Evolutionary conservation across 2,113 vertebrate species (phyloP).

Genomic region (Dicrurus megarhynchus): DNA sequence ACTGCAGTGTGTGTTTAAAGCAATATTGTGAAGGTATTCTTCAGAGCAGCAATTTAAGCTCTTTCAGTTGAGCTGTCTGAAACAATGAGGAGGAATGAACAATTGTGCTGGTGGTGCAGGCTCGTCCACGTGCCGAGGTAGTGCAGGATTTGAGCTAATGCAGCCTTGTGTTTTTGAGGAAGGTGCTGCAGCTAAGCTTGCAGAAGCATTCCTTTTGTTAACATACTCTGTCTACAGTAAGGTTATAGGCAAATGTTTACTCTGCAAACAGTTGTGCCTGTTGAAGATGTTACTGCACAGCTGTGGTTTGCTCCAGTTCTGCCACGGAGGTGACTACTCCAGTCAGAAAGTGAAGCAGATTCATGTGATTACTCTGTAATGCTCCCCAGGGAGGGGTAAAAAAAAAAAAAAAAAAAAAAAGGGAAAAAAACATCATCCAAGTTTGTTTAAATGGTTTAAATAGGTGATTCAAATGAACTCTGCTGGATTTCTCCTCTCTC

Average conservation of each 20-base stretch:
- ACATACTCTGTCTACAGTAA: constrained; percentile 13
- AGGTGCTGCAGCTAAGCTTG: neutral
- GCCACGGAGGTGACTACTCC: neutral
- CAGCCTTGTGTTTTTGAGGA: neutral
- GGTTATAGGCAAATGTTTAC: constrained; percentile 53
- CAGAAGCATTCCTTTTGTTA: constrained; percentile 38
- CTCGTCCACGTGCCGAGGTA: neutral
- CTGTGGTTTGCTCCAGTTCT: constrained; percentile 29
- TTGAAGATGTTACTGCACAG: constrained; percentile 61
- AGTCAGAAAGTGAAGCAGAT: neutral
- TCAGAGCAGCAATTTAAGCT: constrained; percentile 17
- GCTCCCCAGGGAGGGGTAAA: neutral
- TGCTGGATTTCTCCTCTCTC: constrained; percentile 22
- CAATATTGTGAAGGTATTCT: neutral
- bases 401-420: neutral
- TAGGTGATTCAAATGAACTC: constrained; percentile 42
- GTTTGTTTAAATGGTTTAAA: constrained; percentile 16
- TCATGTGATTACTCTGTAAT: neutral
- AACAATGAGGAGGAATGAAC: neutral
- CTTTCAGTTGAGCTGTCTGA: constrained; percentile 28
- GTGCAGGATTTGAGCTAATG: neutral
- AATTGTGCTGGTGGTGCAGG: neutral
- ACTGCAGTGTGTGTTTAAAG: neutral
- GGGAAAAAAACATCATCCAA: neutral
- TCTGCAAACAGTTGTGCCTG: constrained; percentile 51